Conservation (phyloP, 37 sponge, comb jelly and placozoan genomes). For the Hormiphora californensis region DNA sequence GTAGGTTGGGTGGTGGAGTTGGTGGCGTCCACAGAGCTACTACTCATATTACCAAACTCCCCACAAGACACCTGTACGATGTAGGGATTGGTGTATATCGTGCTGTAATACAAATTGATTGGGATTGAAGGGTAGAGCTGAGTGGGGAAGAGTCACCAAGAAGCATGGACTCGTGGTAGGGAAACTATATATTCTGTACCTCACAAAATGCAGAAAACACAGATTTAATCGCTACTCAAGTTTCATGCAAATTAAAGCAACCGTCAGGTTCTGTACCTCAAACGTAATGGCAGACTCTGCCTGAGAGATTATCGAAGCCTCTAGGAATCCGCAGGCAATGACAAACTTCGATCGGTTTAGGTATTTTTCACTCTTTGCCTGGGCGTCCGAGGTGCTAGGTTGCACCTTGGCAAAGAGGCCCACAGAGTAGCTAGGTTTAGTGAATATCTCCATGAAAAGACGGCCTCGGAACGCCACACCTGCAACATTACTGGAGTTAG, state of each 20-base stretch:
- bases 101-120: no score
- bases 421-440: constrained; percentile 15
- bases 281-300: not conserved
- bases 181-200: no score
- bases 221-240: no score
- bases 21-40: not conserved
- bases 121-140: no score
- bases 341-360: not conserved
- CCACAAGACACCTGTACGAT: not conserved
- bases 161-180: no score
- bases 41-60: not conserved
- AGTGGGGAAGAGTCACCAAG: no score
- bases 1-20: constrained; percentile 22
- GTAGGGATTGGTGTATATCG: no score
- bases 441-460: constrained; percentile 6
- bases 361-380: constrained; percentile 1
- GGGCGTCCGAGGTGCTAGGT: not conserved
- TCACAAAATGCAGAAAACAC: no score
- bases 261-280: no score
- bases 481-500: not conserved
- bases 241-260: no score
- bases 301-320: not conserved
- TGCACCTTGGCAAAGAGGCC: not conserved
- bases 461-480: not conserved
- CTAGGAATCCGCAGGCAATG: not conserved